These are phyloP conservation scores for Mesochorus sp. DNA, from an alignment of 2,888 invertebrate genomes.

Conservation along the genomic window DNA sequence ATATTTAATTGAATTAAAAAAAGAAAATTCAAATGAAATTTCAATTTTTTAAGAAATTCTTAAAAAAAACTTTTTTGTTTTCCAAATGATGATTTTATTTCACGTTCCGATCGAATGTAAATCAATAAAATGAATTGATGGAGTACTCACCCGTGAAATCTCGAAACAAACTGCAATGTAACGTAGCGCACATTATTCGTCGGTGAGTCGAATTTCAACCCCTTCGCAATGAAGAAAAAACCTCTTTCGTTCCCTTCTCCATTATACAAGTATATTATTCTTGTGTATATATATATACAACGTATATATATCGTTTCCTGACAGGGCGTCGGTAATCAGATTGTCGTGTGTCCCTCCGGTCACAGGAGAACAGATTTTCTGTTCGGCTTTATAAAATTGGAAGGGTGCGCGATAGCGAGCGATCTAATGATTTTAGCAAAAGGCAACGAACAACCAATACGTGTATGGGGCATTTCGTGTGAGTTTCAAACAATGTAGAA, in stretches of 20 bases:
- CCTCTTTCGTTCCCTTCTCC: slow-evolving; percentile 15
- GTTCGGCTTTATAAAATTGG: slow-evolving; percentile 58
- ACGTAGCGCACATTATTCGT: slow-evolving; percentile 22
- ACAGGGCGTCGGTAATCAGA: slow-evolving; percentile 53
- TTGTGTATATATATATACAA: not conserved
- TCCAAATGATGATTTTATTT: slow-evolving; percentile 31
- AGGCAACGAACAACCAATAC: not conserved
- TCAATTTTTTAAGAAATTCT: too few relatives aligned
- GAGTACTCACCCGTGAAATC: not conserved
- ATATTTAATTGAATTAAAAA: too few relatives aligned
- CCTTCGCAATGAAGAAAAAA: slow-evolving; percentile 35
- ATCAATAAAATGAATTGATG: slow-evolving; percentile 15
- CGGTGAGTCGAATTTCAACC: slow-evolving; percentile 49
- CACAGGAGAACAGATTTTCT: slow-evolving; percentile 58
- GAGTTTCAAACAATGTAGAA: not conserved
- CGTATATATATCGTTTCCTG: slow-evolving; percentile 16
- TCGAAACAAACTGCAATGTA: slow-evolving; percentile 1
- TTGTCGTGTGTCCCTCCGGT: slow-evolving; percentile 56
- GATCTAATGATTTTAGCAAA: slow-evolving; percentile 47
- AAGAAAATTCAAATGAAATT: too few relatives aligned
- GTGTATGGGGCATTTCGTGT: not conserved
- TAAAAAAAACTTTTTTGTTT: too few relatives aligned
- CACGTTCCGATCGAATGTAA: slow-evolving; percentile 5
- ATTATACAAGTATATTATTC: too few relatives aligned
- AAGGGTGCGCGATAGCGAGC: slow-evolving; percentile 50